Evolutionary conservation across 2,888 invertebrate species (phyloP).

Genomic region (Mesorhabditis spiculigera): DNA sequence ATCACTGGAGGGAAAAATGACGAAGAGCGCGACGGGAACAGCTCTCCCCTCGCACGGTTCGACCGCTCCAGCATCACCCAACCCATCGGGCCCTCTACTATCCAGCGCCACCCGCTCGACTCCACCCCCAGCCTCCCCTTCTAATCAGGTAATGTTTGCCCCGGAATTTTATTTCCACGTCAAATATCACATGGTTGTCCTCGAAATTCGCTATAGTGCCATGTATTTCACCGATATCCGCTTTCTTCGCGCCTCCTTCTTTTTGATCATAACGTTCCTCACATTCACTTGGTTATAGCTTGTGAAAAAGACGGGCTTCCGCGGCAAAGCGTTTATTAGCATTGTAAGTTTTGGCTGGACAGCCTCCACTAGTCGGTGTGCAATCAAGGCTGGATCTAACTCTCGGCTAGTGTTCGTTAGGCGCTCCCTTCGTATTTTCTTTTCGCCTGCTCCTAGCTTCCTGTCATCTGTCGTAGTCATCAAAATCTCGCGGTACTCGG

Average conservation of each 20-base stretch:
- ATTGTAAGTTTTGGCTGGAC: constrained; percentile 24
- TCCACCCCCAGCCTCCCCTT: constrained; percentile 14
- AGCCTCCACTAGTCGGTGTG: background rate
- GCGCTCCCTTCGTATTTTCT: constrained; percentile 10
- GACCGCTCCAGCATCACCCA: constrained; percentile 5
- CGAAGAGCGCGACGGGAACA: constrained; percentile 51
- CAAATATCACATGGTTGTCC: no score
- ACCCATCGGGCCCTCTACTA: constrained; percentile 9
- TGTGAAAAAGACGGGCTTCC: constrained; percentile 30
- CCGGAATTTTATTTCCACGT: background rate
- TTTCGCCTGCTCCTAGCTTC: constrained; percentile 8
- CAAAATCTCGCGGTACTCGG: background rate
- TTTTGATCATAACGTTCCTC: background rate
- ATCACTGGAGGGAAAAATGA: constrained; percentile 39
- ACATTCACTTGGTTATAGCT: constrained; percentile 14
- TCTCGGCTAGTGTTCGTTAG: background rate
- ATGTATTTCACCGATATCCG: background rate
- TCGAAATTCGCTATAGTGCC: no score
- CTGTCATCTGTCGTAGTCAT: background rate
- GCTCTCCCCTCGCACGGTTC: background rate
- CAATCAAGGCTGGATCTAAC: constrained; percentile 7
- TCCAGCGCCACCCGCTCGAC: constrained; percentile 8
- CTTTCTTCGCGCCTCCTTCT: background rate
- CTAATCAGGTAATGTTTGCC: constrained; percentile 2
- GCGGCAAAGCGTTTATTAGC: constrained; percentile 29